Base-by-base conservation (phyloP, 2,888 invertebrate genomes). In the Hetaerina titia region DNA sequence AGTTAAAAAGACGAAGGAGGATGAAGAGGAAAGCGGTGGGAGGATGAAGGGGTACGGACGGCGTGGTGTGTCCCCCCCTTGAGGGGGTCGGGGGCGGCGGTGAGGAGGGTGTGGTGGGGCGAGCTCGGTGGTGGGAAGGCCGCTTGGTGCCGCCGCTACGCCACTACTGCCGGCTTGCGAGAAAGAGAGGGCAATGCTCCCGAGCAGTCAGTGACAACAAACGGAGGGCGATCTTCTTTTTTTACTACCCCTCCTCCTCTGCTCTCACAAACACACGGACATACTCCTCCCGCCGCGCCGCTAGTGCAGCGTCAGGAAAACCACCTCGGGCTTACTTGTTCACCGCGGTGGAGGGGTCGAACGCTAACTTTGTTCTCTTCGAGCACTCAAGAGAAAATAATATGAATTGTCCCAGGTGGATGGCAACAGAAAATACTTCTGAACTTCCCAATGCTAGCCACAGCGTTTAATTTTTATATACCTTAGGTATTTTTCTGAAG, bases 171-270 rank as follows among this genome's bases (percentile, higher is more conserved):
- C 81, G 81, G 81, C 81, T 81, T 31, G 81, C 81, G 81, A 81
- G 81, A 31, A 81, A 81, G 81, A 81, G 81, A 81, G 81, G 81
- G 81, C 81, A 81, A 81, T 81, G 81, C 81, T 81, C 81, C 81
- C 81, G 81, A 81, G 31, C 81, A 81, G 81, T 81, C 81, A 81
- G 81, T 81, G 81, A 81, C 81, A 81, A 81, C 81, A 81, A 81
- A 81, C 81, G 81, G 81, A 31, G 25, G 19, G 81, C 81, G 81
- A 81, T 81, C 81, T 81, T 81, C 81, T 25, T 81, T 81, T 81
- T 74, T 74, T 25, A 9, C 74, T 19, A 7, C 19, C 64, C 64
- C 19, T 19, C 64, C 22, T n/a, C n/a, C 69, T 69, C 69, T 22
- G n/a, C 22, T 69, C n/a, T 45, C 45, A 45, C 45, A 45, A 45